These are phyloP conservation scores for Luperina nickerlii DNA, from an alignment of 2,888 invertebrate species.

Conservation along the genomic window DNA sequence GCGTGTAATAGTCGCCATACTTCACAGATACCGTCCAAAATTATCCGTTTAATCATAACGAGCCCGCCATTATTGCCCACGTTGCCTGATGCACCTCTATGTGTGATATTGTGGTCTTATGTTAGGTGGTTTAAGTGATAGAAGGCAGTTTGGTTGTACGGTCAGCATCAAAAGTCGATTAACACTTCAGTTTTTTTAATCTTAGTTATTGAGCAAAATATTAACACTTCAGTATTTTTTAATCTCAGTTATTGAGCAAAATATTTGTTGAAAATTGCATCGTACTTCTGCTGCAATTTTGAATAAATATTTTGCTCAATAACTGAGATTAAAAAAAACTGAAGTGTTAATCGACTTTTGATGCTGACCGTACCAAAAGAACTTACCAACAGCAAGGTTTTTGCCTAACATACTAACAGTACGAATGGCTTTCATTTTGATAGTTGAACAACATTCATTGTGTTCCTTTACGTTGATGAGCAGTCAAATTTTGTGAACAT, in stretches of 20 bases:
- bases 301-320: no score
- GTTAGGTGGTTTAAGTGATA: slow-evolving; percentile 42
- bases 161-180: no score
- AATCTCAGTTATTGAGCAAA: no score
- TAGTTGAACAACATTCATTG: no score
- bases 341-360: no score
- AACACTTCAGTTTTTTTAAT: no score
- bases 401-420: background rate
- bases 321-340: no score
- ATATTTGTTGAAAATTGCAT: no score
- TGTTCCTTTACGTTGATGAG: background rate
- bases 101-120: slow-evolving; percentile 66
- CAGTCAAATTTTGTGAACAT: background rate
- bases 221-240: no score
- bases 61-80: slow-evolving; percentile 75
- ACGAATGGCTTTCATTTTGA: background rate
- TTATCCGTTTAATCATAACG: slow-evolving; percentile 81
- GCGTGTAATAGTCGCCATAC: slow-evolving; percentile 73
- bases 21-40: slow-evolving; percentile 76
- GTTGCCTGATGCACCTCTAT: slow-evolving; percentile 70
- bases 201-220: no score
- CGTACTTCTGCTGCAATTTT: no score
- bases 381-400: background rate
- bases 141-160: background rate
- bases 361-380: background rate